Base-by-base conservation (phyloP, 1,140 invertebrate genomes). In the Rhopalosiphum padi region DNA sequence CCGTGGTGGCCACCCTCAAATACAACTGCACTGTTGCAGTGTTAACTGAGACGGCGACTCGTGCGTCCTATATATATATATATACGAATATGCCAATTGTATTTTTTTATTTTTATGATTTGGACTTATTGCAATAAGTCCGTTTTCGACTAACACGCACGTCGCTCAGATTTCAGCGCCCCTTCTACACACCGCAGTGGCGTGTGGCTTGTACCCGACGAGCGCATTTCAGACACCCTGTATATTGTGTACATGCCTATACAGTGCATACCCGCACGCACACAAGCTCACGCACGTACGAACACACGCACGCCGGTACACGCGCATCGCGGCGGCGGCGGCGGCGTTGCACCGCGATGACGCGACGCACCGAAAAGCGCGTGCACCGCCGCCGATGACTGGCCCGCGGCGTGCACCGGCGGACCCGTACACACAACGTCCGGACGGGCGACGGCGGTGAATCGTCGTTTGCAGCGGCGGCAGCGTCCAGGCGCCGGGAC, bases 341-440 rank as follows among this genome's bases (percentile, higher is more conserved):
- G 41, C 41, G 41, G n/a, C 88, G 88, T 88, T 88, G 86, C 46
- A 88, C 46, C 86, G n/a, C 35, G 35, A 25, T 37, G 88, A 35
- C 88, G n/a, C 87, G 87, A 30, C 86, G 87, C 43, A 35, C 48
- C 48, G 21, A 35, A 89, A 89, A 35, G 9, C 87, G n/a, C 22
- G 87, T 51, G 87, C 87, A 89, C 48, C 35, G n/a, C 48, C 87
- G 48, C 8, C 48, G 48, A 30, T 30, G 30, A 30, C 30, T 68
- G 60, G 60, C 60, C 60, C 60, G 30, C 43, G 43, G 48, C 86
- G 46, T 87, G n/a, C 48, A 46, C 41, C 43, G 85, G 35, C 85
- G 30, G 46, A 46, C 85, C 30, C 30, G n/a, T 21, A 35, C 86
- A 18, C 86, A 87, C 43, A 48, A 87, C 86, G 86, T 87, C 43